Evolutionary conservation across 2,888 invertebrate genomes (phyloP).

Genomic region (Drosophila anomalata): DNA sequence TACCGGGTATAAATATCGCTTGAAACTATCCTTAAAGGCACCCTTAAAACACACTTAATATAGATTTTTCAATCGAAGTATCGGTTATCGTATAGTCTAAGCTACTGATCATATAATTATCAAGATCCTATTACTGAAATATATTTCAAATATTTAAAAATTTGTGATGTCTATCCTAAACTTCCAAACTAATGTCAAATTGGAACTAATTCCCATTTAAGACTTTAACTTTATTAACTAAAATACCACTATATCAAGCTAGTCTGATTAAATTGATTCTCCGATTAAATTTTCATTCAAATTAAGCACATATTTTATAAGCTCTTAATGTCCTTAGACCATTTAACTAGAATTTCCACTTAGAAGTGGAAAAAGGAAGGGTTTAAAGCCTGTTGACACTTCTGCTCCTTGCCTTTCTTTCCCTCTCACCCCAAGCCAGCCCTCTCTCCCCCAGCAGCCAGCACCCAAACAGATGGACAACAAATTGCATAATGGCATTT

Average conservation of each 20-base stretch:
- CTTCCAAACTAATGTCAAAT: background rate
- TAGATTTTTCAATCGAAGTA: too few relatives aligned
- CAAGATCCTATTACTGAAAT: too few relatives aligned
- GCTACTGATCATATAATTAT: too few relatives aligned
- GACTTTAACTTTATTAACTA: background rate
- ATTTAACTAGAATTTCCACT: constrained; percentile 41
- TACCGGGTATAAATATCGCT: too few relatives aligned
- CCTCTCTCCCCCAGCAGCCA: background rate
- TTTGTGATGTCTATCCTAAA: too few relatives aligned
- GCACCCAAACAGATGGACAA: constrained; percentile 22
- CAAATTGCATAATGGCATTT: constrained; percentile 72
- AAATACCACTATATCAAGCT: background rate
- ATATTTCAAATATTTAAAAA: too few relatives aligned
- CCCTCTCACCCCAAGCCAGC: background rate
- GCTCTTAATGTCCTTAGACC: background rate
- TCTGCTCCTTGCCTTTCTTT: background rate
- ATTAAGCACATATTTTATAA: background rate
- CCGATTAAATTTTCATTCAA: background rate
- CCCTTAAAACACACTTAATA: too few relatives aligned
- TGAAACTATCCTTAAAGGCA: too few relatives aligned
- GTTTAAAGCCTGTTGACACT: constrained; percentile 22
- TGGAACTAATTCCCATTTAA: background rate
- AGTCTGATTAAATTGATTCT: background rate
- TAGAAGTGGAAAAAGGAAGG: constrained; percentile 1
- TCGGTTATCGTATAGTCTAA: too few relatives aligned